phyloP scores from a whole-genome alignment of 2,888 invertebrate species.

The Heliothis peltigera region DNA sequence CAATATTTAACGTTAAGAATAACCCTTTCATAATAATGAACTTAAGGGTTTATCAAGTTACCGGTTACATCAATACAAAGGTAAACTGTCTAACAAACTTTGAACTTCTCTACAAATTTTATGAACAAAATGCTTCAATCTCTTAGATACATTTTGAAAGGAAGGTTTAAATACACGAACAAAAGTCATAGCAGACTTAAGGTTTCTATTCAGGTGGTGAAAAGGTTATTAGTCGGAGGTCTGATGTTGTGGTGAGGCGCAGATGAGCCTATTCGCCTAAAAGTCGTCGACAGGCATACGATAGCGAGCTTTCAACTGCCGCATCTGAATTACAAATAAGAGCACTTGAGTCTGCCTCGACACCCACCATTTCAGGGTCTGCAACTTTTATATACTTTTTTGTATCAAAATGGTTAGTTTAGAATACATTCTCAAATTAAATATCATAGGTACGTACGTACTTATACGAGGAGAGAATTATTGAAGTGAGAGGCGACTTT shows the following conservation, averaged over 20 bases:
- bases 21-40: constrained; percentile 1
- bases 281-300: constrained; percentile 52
- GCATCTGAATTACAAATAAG: constrained; percentile 76
- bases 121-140: constrained; percentile 1
- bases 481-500: constrained; percentile 32
- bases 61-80: neutral
- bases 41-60: neutral
- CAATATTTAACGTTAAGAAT: neutral
- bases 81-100: constrained; percentile 2
- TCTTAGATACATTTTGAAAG: constrained; percentile 30
- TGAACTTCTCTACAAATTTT: constrained; percentile 9
- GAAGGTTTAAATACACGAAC: constrained; percentile 36
- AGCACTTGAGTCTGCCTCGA: constrained; percentile 52
- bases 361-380: constrained; percentile 51
- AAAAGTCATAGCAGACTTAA: constrained; percentile 50
- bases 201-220: constrained; percentile 51
- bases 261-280: constrained; percentile 54
- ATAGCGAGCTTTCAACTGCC: constrained; percentile 57
- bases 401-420: constrained; percentile 56
- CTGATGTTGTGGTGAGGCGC: constrained; percentile 44
- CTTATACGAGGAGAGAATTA: too few relatives aligned
- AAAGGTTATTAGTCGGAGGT: constrained; percentile 46
- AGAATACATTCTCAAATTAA: constrained; percentile 58
- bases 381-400: constrained; percentile 55
- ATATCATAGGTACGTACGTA: constrained; percentile 50